Conservation (phyloP, 2,888 invertebrate genomes). For the Andrena fulva region DNA sequence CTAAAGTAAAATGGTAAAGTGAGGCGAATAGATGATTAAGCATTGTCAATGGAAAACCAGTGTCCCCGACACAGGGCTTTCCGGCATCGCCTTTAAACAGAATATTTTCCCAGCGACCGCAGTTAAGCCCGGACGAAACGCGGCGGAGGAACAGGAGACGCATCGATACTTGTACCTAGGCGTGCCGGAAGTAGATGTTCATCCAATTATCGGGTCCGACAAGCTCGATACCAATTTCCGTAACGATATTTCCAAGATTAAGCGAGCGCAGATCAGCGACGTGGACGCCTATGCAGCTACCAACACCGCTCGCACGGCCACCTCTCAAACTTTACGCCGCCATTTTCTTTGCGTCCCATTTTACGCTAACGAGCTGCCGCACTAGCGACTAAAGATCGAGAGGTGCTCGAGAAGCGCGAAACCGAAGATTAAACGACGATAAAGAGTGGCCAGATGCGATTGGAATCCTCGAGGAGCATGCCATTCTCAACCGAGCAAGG, state of each 20-base stretch:
- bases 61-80: too few species aligned
- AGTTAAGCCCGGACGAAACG: not conserved
- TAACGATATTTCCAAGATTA: constrained; percentile 72
- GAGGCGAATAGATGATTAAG: too few species aligned
- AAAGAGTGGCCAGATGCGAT: not conserved
- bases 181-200: constrained; percentile 67
- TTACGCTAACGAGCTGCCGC: not conserved
- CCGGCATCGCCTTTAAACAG: not conserved
- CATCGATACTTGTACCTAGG: constrained; percentile 40
- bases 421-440: not conserved
- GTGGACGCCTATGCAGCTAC: not conserved
- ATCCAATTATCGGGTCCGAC: constrained; percentile 69
- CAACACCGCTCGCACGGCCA: not conserved
- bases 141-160: not conserved
- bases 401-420: constrained; percentile 3
- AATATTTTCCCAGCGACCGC: not conserved
- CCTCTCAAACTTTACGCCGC: not conserved
- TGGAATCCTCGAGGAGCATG: too few species aligned
- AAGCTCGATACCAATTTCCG: constrained; percentile 72
- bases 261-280: constrained; percentile 38
- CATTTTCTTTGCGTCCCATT: not conserved
- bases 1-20: too few species aligned
- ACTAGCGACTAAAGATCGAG: not conserved
- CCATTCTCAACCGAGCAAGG: not conserved
- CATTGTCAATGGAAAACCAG: too few species aligned